Evolutionary conservation across 1,140 invertebrate species (phyloP), one percentile per base, ranked within the genome.

Genomic region (Zaprionus nigranus): DNA sequence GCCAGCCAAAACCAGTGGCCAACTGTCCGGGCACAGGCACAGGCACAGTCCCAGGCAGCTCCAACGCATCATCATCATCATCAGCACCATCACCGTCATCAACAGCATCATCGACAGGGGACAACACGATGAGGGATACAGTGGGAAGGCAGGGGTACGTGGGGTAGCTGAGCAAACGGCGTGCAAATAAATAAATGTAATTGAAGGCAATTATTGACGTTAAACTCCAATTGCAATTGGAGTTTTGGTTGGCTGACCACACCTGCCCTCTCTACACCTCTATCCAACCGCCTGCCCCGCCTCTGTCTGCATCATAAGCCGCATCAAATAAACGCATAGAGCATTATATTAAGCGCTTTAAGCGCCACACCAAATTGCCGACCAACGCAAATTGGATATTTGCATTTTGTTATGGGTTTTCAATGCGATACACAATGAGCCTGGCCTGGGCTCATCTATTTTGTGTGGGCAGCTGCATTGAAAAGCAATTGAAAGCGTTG

Each of bases 121-220:
- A 51, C 20, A 5, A 9, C 38, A n/a, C 38, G 4, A n/a, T n/a
- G 4, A n/a, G 38, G 38, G 12, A 6, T 15, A 6, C 28, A 30
- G 28, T 28, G 53, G 5, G 7, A 7, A 30, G 28, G 17, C 15
- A 61, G 28, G 28, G 30, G 68, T n/a, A 20, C 15, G 20, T 6
- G 34, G n/a, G 63, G 56, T 46, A 53, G 62, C 62, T 58, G 28
- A 61, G 77, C 74, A 76, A 67, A 57, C 71, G 71, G 67, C 69
- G 85, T 64, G 75, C 81, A 82, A 88, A 88, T 88, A 88, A 90
- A 90, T 85, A 90, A 90, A 90, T 90, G 75, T 90, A 88, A 88
- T 88, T 88, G 85, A 79, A 90, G 85, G 85, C 85, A 88, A 88
- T 88, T 88, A 88, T 82, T 81, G 85, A 70, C 77, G 85, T 85